A percentile compares a stretch with the other conserved stretches of the same genome.
These are phyloP conservation scores for Pantherophis guttatus DNA, from an alignment of 2,113 vertebrate species.

Conservation along the genomic window DNA sequence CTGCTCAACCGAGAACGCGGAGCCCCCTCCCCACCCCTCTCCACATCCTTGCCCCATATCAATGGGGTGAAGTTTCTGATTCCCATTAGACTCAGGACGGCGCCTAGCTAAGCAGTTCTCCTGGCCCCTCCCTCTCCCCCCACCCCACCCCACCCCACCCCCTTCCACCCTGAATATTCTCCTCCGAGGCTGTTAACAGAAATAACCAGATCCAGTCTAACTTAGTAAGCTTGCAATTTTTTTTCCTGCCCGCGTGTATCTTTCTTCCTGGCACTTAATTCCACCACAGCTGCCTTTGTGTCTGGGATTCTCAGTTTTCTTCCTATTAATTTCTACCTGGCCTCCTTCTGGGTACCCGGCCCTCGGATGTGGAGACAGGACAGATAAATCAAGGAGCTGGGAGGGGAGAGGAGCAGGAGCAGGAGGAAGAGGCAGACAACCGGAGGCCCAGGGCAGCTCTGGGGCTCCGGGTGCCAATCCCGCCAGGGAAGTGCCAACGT, in stretches of 20 bases:
- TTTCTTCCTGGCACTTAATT: neutral
- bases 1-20: neutral
- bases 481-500: neutral
- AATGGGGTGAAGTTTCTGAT: neutral
- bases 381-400: neutral
- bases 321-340: neutral
- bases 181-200: neutral
- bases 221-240: neutral
- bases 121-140: neutral
- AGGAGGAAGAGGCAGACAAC: neutral
- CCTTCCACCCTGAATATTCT: neutral
- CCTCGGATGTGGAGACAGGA: neutral
- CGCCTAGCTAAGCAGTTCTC: neutral
- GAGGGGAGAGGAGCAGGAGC: neutral
- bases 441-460: neutral
- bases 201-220: neutral
- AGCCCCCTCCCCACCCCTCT: neutral
- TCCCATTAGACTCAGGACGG: neutral
- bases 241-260: neutral
- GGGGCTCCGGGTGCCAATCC: slow-evolving; percentile 12
- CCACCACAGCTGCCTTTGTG: neutral
- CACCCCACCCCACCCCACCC: too few relatives aligned
- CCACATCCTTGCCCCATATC: neutral
- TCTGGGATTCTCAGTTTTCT: neutral
- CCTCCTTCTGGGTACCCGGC: neutral